Evolutionary conservation across 2,888 invertebrate genomes (phyloP).

Genomic region (Amphipoea oculea): DNA sequence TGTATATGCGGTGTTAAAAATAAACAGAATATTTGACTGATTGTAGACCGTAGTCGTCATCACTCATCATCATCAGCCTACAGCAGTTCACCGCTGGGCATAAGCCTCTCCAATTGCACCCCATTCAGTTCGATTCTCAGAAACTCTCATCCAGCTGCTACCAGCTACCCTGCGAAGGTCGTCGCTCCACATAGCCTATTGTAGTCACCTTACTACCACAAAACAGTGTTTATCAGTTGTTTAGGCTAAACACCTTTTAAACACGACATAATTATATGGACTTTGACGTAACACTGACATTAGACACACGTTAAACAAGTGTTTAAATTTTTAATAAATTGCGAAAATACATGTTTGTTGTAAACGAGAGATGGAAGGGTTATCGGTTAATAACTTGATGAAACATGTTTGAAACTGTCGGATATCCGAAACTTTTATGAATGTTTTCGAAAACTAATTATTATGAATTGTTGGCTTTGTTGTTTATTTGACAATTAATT

Average conservation of each 20-base stretch:
- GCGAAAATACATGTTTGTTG: neutral
- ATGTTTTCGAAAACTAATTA: neutral
- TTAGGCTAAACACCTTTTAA: no score
- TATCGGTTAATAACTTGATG: neutral
- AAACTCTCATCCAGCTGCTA: no score
- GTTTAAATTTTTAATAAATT: neutral
- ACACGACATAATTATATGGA: no score
- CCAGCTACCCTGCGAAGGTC: no score
- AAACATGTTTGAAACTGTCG: slow-evolving; percentile 15
- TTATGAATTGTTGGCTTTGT: neutral
- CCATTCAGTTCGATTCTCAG: no score
- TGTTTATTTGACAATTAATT: neutral
- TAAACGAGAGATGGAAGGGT: neutral
- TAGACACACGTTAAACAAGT: no score
- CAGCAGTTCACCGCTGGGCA: neutral
- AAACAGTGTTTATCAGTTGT: no score
- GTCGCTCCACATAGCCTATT: neutral
- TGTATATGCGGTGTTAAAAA: neutral
- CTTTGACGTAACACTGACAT: no score
- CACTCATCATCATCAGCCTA: neutral
- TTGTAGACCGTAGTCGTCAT: neutral
- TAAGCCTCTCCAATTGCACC: neutral
- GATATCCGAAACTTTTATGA: slow-evolving; percentile 9
- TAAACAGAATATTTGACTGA: neutral
- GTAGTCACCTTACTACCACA: neutral